Percentiles rank a stretch among this genome's conserved stretches.
phyloP scores from a whole-genome alignment of 2,888 invertebrate genomes.

The Cephalotes varians region DNA sequence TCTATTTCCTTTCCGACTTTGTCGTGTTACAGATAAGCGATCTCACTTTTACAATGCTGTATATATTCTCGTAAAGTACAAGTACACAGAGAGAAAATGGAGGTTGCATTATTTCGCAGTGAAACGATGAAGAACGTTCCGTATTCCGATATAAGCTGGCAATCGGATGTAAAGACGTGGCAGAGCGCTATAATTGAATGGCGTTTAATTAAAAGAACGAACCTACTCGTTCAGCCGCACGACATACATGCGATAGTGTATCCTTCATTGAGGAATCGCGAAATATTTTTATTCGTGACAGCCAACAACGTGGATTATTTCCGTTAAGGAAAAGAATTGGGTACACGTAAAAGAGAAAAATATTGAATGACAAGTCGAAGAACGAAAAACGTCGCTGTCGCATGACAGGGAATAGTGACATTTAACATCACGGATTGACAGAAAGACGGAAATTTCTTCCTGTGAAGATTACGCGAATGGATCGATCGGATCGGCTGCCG shows the following conservation, averaged over 20 bases:
- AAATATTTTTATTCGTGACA: conserved; percentile 62
- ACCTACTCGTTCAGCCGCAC: conserved; percentile 68
- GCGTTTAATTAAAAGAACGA: conserved; percentile 81
- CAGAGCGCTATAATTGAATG: conserved; percentile 77
- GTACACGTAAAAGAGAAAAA: conserved; percentile 4
- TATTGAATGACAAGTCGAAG: conserved; percentile 28
- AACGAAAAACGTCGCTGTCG: conserved; percentile 28
- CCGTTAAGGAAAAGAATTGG: neutral
- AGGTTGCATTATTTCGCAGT: conserved; percentile 71
- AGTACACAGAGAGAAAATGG: conserved; percentile 38
- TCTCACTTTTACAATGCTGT: conserved; percentile 35
- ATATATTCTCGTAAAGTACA: conserved; percentile 30
- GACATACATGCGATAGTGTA: conserved; percentile 49
- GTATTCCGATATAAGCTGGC: conserved; percentile 42
- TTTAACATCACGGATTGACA: conserved; percentile 38
- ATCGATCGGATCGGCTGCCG: conserved; percentile 25
- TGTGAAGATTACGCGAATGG: conserved; percentile 44
- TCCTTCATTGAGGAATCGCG: conserved; percentile 71
- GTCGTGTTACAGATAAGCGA: conserved; percentile 35
- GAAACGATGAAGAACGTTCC: conserved; percentile 58
- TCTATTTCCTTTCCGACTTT: conserved; percentile 11
- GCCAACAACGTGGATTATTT: neutral
- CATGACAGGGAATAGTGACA: conserved; percentile 12
- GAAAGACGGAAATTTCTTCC: conserved; percentile 41
- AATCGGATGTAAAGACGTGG: conserved; percentile 48